Conservation (phyloP, 2,113 vertebrate species). For the Lophius piscatorius region DNA sequence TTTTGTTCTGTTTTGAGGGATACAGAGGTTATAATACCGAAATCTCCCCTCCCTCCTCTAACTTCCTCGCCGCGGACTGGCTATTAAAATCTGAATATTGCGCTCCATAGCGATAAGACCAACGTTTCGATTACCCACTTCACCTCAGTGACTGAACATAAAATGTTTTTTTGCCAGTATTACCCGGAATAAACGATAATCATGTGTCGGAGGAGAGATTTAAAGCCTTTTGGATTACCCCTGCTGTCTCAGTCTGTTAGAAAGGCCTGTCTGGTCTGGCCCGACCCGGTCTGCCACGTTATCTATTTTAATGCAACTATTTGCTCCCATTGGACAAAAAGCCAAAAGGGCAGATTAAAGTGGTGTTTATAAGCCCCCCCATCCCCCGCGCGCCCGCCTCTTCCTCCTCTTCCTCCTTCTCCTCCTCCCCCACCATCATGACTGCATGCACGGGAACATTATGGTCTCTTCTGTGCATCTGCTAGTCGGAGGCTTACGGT, state of each 20-base stretch:
- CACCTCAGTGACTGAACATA: conserved; percentile 23
- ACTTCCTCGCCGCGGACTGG: not conserved
- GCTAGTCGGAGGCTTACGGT: not conserved
- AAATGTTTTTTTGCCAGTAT: conserved; percentile 30
- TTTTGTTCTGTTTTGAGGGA: not conserved
- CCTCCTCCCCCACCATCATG: not conserved
- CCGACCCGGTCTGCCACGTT: conserved; percentile 47
- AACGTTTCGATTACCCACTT: conserved; percentile 19
- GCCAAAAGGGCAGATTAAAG: conserved; percentile 64
- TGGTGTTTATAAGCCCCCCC: conserved; percentile 51
- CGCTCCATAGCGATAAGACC: conserved; percentile 8
- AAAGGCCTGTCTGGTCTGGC: conserved; percentile 75
- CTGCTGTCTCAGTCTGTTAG: conserved; percentile 77
- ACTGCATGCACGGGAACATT: conserved; percentile 15
- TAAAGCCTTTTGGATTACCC: conserved; percentile 81
- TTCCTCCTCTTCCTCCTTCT: too few species aligned
- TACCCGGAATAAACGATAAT: conserved; percentile 51
- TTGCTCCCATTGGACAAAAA: conserved; percentile 58
- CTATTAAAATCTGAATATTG: conserved; percentile 13
- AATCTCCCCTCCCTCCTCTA: not conserved
- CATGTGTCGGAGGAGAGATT: conserved; percentile 75
- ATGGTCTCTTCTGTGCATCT: conserved; percentile 2
- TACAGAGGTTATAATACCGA: conserved; percentile 18
- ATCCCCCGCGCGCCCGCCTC: too few species aligned
- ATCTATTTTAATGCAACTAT: conserved; percentile 70